A percentile compares a stretch with the other conserved stretches of the same genome.
Evolutionary conservation across 2,888 invertebrate species (phyloP).

Genomic region (Copidosoma aretas): DNA sequence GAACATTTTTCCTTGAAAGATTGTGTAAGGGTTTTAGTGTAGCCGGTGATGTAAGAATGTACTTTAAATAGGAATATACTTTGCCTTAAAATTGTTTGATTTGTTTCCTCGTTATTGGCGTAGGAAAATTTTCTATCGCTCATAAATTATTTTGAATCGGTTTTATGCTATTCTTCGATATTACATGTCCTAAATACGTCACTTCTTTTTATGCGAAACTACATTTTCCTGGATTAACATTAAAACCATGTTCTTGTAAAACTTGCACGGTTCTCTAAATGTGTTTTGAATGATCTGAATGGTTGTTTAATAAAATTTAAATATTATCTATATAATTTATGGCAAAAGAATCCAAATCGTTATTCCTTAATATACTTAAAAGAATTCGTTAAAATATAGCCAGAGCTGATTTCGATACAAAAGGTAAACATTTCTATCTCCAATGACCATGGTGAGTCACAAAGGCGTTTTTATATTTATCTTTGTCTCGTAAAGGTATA

Average conservation of each 20-base stretch:
- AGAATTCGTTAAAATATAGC: conserved; percentile 11
- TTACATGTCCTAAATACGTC: neutral
- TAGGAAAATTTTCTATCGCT: neutral
- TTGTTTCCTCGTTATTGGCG: neutral
- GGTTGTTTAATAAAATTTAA: neutral
- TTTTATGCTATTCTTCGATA: neutral
- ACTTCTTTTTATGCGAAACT: neutral
- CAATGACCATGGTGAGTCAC: conserved; percentile 42
- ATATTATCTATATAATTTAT: conserved; percentile 1
- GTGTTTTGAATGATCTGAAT: neutral
- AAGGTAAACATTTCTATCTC: conserved; percentile 40
- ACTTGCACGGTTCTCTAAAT: neutral
- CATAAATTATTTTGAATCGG: neutral
- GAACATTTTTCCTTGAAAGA: conserved; percentile 39
- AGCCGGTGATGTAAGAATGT: neutral
- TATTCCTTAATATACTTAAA: conserved; percentile 1
- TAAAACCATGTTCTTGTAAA: neutral
- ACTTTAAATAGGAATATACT: conserved; percentile 9
- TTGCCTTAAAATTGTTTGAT: neutral
- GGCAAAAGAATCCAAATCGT: neutral
- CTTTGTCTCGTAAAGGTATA: conserved; percentile 35
- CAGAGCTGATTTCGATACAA: conserved; percentile 34
- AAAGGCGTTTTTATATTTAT: conserved; percentile 40
- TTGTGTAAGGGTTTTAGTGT: conserved; percentile 38
- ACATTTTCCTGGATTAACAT: neutral